Evolutionary conservation across 2,797 vertebrate species (phyloP), one percentile per base, ranked within the genome.

Genomic region (Leontocebus nigricollis): DNA sequence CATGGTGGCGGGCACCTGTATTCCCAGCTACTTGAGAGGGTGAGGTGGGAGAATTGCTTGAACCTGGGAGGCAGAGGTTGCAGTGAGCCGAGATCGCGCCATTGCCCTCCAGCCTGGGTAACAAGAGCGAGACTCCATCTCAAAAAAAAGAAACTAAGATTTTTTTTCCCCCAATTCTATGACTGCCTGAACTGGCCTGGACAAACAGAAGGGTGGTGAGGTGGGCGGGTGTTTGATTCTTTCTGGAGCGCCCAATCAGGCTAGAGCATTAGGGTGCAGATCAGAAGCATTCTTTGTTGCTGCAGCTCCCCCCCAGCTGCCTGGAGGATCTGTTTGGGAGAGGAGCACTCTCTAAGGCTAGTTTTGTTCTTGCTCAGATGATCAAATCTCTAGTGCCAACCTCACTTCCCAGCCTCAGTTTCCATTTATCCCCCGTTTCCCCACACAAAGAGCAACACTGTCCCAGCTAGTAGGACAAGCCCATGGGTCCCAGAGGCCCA

Each of bases 401-500:
- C 83, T 72, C 57, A 15, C 59, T 77, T 52, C 77, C 27, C 39
- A 19, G 44, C 9, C 26, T 73, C 50, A 26, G 59, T 87, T 52
- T 70, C 27, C 39, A 30, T 46, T 5, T 17, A 4, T 55, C 73
- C 75, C 59, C 87, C 5, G 67, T 80, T 19, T 75, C 83, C 89
- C 61, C 44, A 75, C 50, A 8, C 59, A 9, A 8, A 41, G 67
- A 20, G n/a, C 55, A 27, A 1, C 27, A 12, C 2, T 1, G 0
- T 36, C 33, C 44, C 19, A 2, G 4, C 7, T 4, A 5, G 12
- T 3, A 1, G 52, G 11, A 12, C 44, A 48, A 14, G 24, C 57
- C n/a, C 24, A 2, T 0, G 1, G 0, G 4, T 1, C 57, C 70
- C 41, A 1, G 55, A 46, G 33, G 22, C 52, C 81, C 30, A 9